Evolutionary conservation across 2,888 invertebrate species (phyloP).

Genomic region (Cataglyphis albicans): DNA sequence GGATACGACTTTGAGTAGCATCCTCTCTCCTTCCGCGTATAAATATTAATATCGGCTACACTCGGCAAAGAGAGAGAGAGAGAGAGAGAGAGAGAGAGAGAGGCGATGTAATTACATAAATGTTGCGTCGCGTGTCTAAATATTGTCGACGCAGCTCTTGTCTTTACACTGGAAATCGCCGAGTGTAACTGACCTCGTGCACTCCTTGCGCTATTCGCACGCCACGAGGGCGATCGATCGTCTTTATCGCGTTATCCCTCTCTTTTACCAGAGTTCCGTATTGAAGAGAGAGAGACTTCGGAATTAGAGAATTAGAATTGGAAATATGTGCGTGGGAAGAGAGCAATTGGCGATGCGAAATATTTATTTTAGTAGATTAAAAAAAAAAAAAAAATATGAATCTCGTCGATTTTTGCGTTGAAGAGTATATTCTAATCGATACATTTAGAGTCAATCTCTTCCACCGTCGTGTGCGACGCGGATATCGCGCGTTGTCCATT

Average conservation of each 20-base stretch:
- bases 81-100: not conserved
- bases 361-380: not conserved
- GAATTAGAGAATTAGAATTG: not conserved
- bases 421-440: not conserved
- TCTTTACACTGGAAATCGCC: conserved; percentile 51
- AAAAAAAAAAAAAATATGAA: not conserved
- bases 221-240: conserved; percentile 47
- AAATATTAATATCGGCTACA: conserved; percentile 45
- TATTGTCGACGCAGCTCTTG: conserved; percentile 37
- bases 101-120: conserved; percentile 36
- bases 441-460: conserved; percentile 13
- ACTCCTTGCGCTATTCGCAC: conserved; percentile 22
- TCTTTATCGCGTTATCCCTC: conserved; percentile 20
- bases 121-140: conserved; percentile 42
- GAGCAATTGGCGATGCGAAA: not conserved
- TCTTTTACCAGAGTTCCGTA: not conserved
- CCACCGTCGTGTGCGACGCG: conserved; percentile 12
- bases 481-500: conserved; percentile 22
- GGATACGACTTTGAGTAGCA: conserved; percentile 15
- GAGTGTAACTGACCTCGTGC: conserved; percentile 54
- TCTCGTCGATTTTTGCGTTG: not conserved
- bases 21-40: conserved; percentile 32
- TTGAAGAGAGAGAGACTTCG: not conserved
- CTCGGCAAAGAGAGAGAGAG: not conserved
- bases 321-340: not conserved